These are phyloP conservation scores for Drosophila histrio DNA, from an alignment of 2,888 invertebrate genomes.

Conservation along the genomic window DNA sequence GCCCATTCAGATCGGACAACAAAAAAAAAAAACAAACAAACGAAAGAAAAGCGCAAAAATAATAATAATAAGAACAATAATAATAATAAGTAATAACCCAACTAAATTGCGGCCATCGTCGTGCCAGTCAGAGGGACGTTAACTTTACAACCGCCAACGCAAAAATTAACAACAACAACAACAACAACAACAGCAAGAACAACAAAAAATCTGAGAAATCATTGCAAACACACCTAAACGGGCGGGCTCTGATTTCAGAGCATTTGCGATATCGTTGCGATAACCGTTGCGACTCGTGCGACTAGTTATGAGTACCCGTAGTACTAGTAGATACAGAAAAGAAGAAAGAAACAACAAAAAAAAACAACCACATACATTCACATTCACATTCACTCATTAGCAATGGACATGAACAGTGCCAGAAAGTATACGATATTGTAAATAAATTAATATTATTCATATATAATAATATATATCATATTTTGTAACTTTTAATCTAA, in stretches of 20 bases:
- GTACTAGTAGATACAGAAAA: conserved; percentile 19
- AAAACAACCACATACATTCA: background rate
- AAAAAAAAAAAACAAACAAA: background rate
- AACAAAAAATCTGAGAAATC: conserved; percentile 60
- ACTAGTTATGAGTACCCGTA: conserved; percentile 21
- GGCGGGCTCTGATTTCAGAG: conserved; percentile 60
- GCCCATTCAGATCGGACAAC: conserved; percentile 8
- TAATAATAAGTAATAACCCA: conserved; percentile 39
- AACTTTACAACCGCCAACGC: conserved; percentile 56
- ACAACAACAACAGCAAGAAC: background rate
- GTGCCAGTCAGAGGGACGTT: conserved; percentile 25
- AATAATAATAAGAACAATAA: conserved; percentile 34
- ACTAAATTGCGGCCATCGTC: conserved; percentile 44
- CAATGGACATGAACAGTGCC: background rate
- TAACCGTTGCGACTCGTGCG: conserved; percentile 41
- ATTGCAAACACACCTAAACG: conserved; percentile 68
- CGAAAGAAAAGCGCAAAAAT: background rate
- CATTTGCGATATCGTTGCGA: conserved; percentile 64
- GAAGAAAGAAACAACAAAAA: background rate
- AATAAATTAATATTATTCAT: too few species aligned
- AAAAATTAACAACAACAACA: background rate
- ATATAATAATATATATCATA: too few species aligned
- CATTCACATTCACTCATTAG: background rate
- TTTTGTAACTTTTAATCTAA: too few species aligned
- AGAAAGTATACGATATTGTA: too few species aligned